phyloP scores from a whole-genome alignment of 2,797 vertebrate species.

The Tympanoctomys barrerae region DNA sequence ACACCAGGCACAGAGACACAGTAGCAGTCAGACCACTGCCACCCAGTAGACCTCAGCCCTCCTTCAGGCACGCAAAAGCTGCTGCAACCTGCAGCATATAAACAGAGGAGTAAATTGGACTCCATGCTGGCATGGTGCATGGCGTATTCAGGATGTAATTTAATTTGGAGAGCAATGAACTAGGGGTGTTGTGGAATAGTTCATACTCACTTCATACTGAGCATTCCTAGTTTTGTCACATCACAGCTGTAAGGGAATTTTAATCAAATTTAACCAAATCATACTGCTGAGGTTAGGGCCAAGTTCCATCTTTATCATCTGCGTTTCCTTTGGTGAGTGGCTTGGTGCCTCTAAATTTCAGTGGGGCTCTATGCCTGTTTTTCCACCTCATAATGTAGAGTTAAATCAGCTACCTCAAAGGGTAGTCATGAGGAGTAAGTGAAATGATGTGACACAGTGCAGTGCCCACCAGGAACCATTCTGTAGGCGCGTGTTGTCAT shows the following conservation, averaged over 20 bases:
- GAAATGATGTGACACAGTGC: background rate
- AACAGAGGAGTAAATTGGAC: background rate
- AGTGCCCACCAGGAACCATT: background rate
- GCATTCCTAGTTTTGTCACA: background rate
- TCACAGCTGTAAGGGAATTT: conserved; percentile 4
- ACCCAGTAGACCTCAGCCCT: background rate
- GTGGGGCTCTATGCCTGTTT: background rate
- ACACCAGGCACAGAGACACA: background rate
- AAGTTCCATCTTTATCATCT: background rate
- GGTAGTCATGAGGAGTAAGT: background rate
- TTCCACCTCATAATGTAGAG: background rate
- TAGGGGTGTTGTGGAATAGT: background rate
- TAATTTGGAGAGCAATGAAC: conserved; percentile 52
- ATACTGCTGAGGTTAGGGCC: background rate
- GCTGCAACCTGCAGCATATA: background rate
- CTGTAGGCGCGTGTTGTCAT: background rate
- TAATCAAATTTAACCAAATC: background rate
- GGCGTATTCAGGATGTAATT: conserved; percentile 42
- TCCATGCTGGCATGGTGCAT: background rate
- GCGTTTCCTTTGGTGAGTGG: background rate
- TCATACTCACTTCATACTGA: background rate
- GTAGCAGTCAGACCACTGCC: background rate
- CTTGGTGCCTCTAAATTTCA: background rate
- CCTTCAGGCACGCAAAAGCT: background rate
- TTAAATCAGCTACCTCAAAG: conserved; percentile 23